Conservation (phyloP, 2,888 invertebrate species). For the Amphipyra tragopoginis region DNA sequence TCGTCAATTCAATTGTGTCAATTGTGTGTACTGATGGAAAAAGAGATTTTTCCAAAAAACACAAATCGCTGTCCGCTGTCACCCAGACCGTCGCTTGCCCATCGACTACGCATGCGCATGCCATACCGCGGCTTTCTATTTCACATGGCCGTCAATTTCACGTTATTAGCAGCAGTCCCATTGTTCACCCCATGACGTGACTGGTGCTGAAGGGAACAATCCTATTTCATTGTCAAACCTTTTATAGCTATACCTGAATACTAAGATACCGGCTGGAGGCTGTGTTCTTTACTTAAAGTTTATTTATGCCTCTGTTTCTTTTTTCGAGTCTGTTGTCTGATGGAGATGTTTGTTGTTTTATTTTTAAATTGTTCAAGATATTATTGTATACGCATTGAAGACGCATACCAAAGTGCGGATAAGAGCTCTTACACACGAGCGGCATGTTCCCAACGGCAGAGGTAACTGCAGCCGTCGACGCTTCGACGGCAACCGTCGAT, state of each 20-base stretch:
- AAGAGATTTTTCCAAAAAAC: background rate
- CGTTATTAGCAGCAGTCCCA: slow-evolving; percentile 50
- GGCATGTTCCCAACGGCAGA: no score
- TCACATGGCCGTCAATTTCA: slow-evolving; percentile 53
- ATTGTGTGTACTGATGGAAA: no score
- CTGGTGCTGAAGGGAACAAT: slow-evolving; percentile 17
- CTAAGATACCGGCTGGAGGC: slow-evolving; percentile 10
- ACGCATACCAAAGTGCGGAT: no score
- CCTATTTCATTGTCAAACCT: slow-evolving; percentile 39
- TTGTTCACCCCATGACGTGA: slow-evolving; percentile 45
- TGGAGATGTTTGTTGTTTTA: background rate
- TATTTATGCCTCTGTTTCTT: slow-evolving; percentile 8
- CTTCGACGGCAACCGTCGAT: no score
- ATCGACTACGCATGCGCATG: slow-evolving; percentile 36
- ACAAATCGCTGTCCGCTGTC: slow-evolving; percentile 1
- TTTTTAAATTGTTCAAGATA: background rate
- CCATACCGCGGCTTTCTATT: slow-evolving; percentile 50
- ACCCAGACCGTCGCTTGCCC: background rate
- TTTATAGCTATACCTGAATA: slow-evolving; percentile 25
- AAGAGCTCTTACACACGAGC: no score
- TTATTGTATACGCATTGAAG: no score
- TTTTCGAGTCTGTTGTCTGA: background rate
- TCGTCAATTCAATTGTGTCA: no score
- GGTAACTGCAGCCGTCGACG: no score
- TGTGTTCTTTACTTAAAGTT: slow-evolving; percentile 8